Conservation (phyloP, 92 coral and sea anemone genomes). For the Epizoanthus scotinus region DNA sequence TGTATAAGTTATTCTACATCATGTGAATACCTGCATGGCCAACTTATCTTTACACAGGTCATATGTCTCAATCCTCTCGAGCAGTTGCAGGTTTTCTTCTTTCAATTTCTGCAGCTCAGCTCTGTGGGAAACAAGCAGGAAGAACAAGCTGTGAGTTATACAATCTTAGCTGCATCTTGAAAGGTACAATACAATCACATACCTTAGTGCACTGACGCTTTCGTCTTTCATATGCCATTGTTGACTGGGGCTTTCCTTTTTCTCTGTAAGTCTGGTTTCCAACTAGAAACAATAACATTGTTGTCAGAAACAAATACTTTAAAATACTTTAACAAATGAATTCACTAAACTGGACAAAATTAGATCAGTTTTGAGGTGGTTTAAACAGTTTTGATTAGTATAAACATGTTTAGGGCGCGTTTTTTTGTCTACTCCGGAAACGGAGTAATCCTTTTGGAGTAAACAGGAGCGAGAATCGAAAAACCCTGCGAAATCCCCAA, state of each 20-base stretch:
- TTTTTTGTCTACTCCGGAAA: too few relatives aligned
- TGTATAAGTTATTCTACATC: too few relatives aligned
- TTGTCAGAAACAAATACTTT: not conserved
- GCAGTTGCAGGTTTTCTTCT: constrained; percentile 73
- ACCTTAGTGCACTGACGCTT: constrained; percentile 48
- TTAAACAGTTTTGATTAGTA: too few relatives aligned
- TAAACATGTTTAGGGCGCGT: too few relatives aligned
- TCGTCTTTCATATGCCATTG: constrained; percentile 29
- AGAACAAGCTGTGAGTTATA: not conserved
- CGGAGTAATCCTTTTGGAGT: too few relatives aligned
- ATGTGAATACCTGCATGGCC: constrained; percentile 79
- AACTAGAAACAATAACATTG: constrained; percentile 38
- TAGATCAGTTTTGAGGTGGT: too few relatives aligned
- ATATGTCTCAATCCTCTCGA: constrained; percentile 74
- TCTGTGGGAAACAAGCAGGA: constrained; percentile 22
- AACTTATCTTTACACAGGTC: constrained; percentile 89
- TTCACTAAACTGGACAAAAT: too few relatives aligned
- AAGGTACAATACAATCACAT: not conserved
- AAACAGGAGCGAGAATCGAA: too few relatives aligned
- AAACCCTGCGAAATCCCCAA: too few relatives aligned
- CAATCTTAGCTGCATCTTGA: too few relatives aligned
- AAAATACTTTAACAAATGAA: too few relatives aligned
- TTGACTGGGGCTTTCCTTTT: constrained; percentile 38
- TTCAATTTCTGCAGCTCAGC: constrained; percentile 72
- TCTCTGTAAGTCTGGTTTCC: constrained; percentile 60